Evolutionary conservation across 2,888 invertebrate species (phyloP).

Genomic region (Troides helena): DNA sequence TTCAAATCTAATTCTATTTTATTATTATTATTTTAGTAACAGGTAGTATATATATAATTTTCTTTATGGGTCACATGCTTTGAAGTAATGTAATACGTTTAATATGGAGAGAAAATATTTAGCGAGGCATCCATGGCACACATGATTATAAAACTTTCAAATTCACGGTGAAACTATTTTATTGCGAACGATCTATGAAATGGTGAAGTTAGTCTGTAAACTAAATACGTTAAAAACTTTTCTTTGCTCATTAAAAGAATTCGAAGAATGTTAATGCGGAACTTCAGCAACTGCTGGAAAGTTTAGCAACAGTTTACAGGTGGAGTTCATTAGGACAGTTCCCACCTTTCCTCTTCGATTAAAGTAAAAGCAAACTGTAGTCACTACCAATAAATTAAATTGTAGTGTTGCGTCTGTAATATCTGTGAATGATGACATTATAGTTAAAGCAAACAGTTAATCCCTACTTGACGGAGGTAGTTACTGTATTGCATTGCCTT

Average conservation of each 20-base stretch:
- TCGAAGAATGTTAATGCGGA: constrained; percentile 58
- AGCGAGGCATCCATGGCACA: background rate
- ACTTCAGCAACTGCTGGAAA: constrained; percentile 60
- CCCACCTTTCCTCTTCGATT: constrained; percentile 53
- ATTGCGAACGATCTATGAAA: constrained; percentile 13
- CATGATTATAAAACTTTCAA: constrained; percentile 17
- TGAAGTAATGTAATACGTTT: too few relatives aligned
- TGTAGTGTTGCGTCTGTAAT: too few relatives aligned
- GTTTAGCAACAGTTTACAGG: constrained; percentile 65
- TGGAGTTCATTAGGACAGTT: constrained; percentile 70
- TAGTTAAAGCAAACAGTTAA: too few relatives aligned
- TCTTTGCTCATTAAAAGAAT: constrained; percentile 47
- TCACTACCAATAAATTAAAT: too few relatives aligned
- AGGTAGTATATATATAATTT: too few relatives aligned
- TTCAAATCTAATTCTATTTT: too few relatives aligned
- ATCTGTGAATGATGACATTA: too few relatives aligned
- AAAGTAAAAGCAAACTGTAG: constrained; percentile 27
- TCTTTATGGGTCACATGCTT: too few relatives aligned
- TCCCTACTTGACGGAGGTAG: too few relatives aligned
- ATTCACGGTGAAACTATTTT: constrained; percentile 19
- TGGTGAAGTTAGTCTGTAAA: constrained; percentile 19
- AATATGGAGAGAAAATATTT: background rate
- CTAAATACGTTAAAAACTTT: constrained; percentile 30
- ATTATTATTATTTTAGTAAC: too few relatives aligned
- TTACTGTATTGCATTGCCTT: too few relatives aligned